phyloP scores from a whole-genome alignment of 2,888 invertebrate species.

The Pogonocherus hispidulus region DNA sequence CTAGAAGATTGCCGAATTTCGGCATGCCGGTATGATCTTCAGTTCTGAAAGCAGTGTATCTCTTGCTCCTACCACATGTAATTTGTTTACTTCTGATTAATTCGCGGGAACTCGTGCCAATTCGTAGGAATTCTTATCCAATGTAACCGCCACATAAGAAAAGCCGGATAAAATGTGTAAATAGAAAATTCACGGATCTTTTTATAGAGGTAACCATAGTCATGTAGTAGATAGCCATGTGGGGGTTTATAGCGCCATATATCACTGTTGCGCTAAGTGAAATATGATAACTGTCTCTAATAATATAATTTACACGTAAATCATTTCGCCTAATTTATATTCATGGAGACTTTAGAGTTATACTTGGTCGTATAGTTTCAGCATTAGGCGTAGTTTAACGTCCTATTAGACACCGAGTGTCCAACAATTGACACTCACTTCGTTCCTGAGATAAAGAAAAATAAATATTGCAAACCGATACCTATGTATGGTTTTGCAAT shows the following conservation, averaged over 20 bases:
- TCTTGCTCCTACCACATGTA: too few relatives aligned
- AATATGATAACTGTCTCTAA: constrained; percentile 2
- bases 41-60: too few relatives aligned
- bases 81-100: too few relatives aligned
- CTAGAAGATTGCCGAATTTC: too few relatives aligned
- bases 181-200: background rate
- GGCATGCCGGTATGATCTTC: too few relatives aligned
- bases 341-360: background rate
- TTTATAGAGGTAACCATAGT: background rate
- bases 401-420: background rate
- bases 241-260: background rate
- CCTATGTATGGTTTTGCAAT: background rate
- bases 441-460: background rate
- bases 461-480: background rate
- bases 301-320: constrained; percentile 3
- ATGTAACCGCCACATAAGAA: too few relatives aligned
- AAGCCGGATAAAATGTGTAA: background rate
- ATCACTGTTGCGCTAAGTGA: background rate
- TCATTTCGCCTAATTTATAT: background rate
- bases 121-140: too few relatives aligned
- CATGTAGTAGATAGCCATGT: background rate
- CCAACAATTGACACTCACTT: too few relatives aligned
- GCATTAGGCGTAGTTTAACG: background rate
- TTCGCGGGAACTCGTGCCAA: too few relatives aligned
- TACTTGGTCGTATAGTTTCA: background rate